Base-by-base conservation (phyloP, 2,888 invertebrate species). In the Lymantria dispar region DNA sequence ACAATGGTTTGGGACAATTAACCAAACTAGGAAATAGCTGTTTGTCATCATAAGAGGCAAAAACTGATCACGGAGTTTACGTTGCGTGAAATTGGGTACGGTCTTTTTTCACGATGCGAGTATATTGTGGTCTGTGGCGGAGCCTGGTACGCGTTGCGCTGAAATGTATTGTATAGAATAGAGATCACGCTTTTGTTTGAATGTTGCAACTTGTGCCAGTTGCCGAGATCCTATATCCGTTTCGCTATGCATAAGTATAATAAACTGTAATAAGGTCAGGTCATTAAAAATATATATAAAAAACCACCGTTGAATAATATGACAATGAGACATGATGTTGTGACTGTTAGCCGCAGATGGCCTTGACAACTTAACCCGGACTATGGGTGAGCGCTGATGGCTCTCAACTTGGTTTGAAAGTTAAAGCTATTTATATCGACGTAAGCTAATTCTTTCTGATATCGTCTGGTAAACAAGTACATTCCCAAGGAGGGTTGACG, bases 51-150 rank as follows among this genome's bases (percentile, higher is more conserved):
- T 83, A 85, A 83, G 71, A 78, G 65, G 68, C 78, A 88, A 87
- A 89, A 89, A 86, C 52, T 63, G 75, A 76, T 83, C 85, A 80
- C 84, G 78, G 72, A 83, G 84, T 85, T 85, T 84, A 77, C 77
- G 82, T 80, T 83, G 86, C 90, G 90, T 90, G 89, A 91, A 91
- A 91, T 91, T 89, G 79, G 72, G 74, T 73, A 74, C 68, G 71
- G 55, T 68, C 68, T 78, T 80, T 80, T 77, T 75, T 73, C 54
- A 64, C 48, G 64, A 72, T 68, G 53, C 68, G 65, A 72, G 67
- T 55, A 67, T 68, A 65, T 64, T 69, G 59, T 57, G 46, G 54
- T 53, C 56, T 56, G 59, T 59, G 60, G 38, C 43, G 38, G 50
- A 30, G 46, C 36, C 47, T 55, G 47, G 42, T 45, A 52, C 50